Evolutionary conservation across 1,140 invertebrate genomes (phyloP).

Genomic region (Danaus melanippus): DNA sequence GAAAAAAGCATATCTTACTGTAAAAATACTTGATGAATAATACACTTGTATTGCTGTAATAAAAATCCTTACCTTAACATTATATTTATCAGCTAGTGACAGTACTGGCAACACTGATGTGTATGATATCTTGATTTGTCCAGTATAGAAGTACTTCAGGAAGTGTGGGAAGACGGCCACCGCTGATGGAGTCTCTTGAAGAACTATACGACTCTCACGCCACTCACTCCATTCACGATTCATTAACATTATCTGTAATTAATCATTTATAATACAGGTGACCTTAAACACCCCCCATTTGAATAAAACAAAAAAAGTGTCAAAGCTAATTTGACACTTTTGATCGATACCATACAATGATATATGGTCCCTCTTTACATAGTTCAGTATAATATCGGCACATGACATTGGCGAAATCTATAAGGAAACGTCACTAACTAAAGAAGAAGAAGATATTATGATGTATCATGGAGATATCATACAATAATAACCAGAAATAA

Average conservation of each 20-base stretch:
- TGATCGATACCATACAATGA: no score
- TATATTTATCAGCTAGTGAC: slow-evolving; percentile 94
- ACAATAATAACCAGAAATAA: no score
- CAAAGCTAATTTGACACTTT: no score
- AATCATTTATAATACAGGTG: neutral
- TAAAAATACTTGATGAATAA: neutral
- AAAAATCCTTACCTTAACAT: slow-evolving; percentile 79
- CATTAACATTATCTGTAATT: slow-evolving; percentile 90
- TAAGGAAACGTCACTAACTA: no score
- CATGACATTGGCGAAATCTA: no score
- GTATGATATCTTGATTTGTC: slow-evolving; percentile 88
- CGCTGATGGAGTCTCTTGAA: slow-evolving; percentile 90
- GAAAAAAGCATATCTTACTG: neutral
- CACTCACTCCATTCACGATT: slow-evolving; percentile 94
- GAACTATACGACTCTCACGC: slow-evolving; percentile 84
- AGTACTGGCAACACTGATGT: slow-evolving; percentile 88
- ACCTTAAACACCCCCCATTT: no score
- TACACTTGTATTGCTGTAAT: neutral
- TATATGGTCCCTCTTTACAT: no score
- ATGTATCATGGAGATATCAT: no score
- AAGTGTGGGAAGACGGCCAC: slow-evolving; percentile 90
- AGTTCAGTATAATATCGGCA: no score
- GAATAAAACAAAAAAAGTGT: no score
- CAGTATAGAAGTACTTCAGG: slow-evolving; percentile 94
- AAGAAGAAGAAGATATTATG: no score